phyloP scores from a whole-genome alignment of 2,113 vertebrate species.

The Corythornis madagascariensis region DNA sequence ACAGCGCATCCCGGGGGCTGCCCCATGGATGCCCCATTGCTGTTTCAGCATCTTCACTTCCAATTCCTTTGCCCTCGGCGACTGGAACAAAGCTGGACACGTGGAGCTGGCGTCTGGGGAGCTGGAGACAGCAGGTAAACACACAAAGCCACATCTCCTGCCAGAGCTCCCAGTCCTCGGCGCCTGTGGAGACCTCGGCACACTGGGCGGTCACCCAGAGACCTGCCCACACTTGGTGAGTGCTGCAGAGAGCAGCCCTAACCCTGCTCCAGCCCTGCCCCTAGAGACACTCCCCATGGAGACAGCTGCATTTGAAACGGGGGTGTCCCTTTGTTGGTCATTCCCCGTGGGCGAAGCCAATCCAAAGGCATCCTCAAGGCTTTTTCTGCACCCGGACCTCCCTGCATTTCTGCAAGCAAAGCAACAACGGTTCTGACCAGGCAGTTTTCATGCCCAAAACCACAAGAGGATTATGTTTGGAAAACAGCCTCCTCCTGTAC shows the following conservation, averaged over 20 bases:
- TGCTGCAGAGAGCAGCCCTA: background rate
- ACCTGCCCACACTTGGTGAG: background rate
- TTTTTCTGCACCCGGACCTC: constrained; percentile 62
- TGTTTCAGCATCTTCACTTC: background rate
- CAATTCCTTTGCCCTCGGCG: background rate
- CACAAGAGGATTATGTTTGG: background rate
- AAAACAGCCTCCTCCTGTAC: constrained; percentile 70
- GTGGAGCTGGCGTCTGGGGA: background rate
- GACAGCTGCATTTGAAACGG: background rate
- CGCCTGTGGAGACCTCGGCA: background rate
- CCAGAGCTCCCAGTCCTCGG: background rate
- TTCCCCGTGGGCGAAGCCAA: background rate
- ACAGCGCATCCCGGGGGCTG: background rate
- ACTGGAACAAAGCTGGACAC: background rate
- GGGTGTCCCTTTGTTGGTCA: background rate
- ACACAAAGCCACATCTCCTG: background rate
- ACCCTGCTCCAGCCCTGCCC: background rate
- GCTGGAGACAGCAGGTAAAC: background rate
- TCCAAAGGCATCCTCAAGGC: background rate
- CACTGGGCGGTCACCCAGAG: background rate
- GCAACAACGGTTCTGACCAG: constrained; percentile 51
- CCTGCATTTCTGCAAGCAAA: constrained; percentile 49
- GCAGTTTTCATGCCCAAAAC: constrained; percentile 78
- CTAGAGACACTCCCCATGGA: background rate
- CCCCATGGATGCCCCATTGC: background rate